A percentile compares a stretch with the other conserved stretches of the same genome.
Conservation (phyloP, 2,113 vertebrate species). For the Ailurus styani region DNA sequence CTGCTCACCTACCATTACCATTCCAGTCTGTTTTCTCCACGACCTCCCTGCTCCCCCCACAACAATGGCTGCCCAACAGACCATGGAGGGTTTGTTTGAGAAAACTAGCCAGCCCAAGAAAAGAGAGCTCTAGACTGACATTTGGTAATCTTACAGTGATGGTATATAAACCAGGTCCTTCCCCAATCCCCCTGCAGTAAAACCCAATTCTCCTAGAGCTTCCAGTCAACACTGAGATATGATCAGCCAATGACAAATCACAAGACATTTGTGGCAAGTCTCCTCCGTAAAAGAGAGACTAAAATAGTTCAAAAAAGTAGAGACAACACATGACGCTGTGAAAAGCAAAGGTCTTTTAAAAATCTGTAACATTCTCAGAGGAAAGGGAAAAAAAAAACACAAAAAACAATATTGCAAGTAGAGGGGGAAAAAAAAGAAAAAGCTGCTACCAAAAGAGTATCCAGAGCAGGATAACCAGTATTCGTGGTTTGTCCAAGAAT, state of each 20-base stretch:
- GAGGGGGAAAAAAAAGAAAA: not conserved
- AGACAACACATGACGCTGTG: not conserved
- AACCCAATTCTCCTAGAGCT: not conserved
- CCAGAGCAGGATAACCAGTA: not conserved
- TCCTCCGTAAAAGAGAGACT: not conserved
- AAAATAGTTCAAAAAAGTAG: not conserved
- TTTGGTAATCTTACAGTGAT: not conserved
- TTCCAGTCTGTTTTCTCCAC: not conserved
- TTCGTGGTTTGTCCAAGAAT: not conserved
- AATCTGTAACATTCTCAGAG: not conserved
- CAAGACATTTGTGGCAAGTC: not conserved
- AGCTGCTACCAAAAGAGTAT: not conserved
- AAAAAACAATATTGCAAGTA: not conserved
- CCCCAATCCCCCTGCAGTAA: not conserved
- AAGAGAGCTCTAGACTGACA: not conserved
- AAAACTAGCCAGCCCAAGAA: not conserved
- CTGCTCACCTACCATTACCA: not conserved
- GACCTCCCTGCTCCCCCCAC: not conserved
- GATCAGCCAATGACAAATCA: not conserved
- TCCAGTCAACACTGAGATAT: not conserved
- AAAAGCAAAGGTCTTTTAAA: not conserved
- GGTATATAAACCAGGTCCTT: not conserved
- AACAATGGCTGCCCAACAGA: not conserved
- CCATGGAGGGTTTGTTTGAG: not conserved
- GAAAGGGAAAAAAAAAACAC: too few species aligned